Evolutionary conservation across 2,888 invertebrate genomes (phyloP), one percentile per base, ranked within the genome.

Genomic region (Nysson spinosus): DNA sequence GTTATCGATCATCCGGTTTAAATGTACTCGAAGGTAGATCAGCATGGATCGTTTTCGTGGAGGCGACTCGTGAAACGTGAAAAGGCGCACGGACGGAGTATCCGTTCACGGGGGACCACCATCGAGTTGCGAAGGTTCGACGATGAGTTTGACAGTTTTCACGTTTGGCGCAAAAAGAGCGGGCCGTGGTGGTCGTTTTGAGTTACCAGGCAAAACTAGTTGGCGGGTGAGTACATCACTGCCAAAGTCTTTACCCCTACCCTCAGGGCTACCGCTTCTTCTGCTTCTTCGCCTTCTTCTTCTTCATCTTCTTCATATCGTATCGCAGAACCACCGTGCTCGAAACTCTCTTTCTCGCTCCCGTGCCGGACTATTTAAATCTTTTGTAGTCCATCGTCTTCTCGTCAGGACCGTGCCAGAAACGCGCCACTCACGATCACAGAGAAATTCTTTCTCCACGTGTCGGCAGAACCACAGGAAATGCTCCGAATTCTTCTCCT

Each of bases 331-430:
- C 58, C 51, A 46, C 51, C 57, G 37, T 34, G 32, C 57, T 50
- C 24, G n/a, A n/a, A n/a, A 16, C 30, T 39, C 30, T 16, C 30
- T 49, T 24, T 26, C 2, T 20, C 42, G 46, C 50, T 47, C 22
- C 11, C 46, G 43, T 51, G 32, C 60, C 61, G 68, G 73, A 81
- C 80, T 83, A 83, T 83, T 83, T 83, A 75, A 79, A 82, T 83
- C 82, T 79, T 80, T 80, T 80, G 78, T 76, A 69, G 56, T 79
- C 62, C 57, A 67, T 60, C 57, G 52, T 61, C 35, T 12, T 26
- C 11, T 12, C 24, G 51, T 42, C 39, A 39, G 34, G 11, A 14
- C 40, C 51, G 44, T 17, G 58, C 40, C 39, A 44, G 43, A 34
- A 19, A 42, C 22, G 57, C 28, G 28, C 28, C 7, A n/a, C 34